phyloP scores from a whole-genome alignment of 2,888 invertebrate species.

The Nebria salina region DNA sequence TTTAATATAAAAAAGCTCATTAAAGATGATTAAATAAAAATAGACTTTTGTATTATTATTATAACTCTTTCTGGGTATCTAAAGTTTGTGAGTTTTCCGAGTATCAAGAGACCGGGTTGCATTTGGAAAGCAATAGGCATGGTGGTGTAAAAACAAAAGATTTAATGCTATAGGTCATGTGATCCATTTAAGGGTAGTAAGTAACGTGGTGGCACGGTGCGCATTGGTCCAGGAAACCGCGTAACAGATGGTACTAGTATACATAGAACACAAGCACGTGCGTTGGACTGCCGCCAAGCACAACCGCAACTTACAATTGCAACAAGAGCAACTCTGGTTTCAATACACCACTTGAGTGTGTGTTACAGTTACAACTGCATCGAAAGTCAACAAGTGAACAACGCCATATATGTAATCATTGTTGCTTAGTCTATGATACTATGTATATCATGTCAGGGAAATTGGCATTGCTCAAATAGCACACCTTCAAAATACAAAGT shows the following conservation, averaged over 20 bases:
- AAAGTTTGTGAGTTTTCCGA: no score
- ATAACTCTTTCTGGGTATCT: no score
- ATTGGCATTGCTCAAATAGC: background rate
- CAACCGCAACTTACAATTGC: constrained; percentile 25
- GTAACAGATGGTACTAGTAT: constrained; percentile 34
- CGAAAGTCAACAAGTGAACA: constrained; percentile 12
- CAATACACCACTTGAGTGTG: background rate
- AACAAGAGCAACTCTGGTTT: constrained; percentile 29
- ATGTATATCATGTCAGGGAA: background rate
- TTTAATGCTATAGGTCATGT: constrained; percentile 38
- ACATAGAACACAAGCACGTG: constrained; percentile 20
- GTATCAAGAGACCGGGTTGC: no score
- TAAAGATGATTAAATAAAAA: no score
- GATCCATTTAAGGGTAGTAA: constrained; percentile 33
- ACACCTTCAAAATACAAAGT: background rate
- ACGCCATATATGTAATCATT: background rate
- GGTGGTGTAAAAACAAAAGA: constrained; percentile 31
- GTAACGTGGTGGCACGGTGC: background rate
- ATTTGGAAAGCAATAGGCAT: constrained; percentile 24
- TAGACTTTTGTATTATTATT: no score
- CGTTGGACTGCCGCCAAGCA: constrained; percentile 27
- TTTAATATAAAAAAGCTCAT: no score
- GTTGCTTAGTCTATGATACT: background rate
- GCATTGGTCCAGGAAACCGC: constrained; percentile 27
- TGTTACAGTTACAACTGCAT: background rate